Percentiles rank a stretch among this genome's conserved stretches.
phyloP scores from a whole-genome alignment of 2,797 vertebrate genomes.

The Mormyrus hasselquistii region DNA sequence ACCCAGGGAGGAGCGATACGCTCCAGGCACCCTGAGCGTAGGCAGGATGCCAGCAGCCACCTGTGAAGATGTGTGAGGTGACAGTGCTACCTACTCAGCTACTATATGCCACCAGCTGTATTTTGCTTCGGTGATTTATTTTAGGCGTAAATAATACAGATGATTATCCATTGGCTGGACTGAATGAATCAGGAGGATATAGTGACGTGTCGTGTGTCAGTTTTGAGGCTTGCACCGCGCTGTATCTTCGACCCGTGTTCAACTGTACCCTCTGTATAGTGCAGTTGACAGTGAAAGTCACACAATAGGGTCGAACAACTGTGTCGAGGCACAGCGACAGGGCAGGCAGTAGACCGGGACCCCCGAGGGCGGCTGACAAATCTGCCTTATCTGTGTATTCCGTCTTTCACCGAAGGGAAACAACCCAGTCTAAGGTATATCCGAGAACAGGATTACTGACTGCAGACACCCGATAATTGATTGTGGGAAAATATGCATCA shows the following conservation, averaged over 20 bases:
- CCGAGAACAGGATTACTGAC: not conserved
- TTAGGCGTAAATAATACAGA: not conserved
- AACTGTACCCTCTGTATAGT: not conserved
- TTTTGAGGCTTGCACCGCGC: not conserved
- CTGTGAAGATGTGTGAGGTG: not conserved
- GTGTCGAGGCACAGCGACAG: too few relatives aligned
- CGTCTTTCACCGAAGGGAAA: too few relatives aligned
- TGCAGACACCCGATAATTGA: not conserved
- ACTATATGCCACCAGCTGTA: not conserved
- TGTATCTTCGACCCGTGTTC: not conserved
- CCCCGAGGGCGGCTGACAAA: not conserved
- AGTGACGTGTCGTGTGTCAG: not conserved
- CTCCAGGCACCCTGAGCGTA: not conserved
- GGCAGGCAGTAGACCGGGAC: not conserved
- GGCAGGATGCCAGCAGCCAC: not conserved
- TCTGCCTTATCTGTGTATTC: not conserved
- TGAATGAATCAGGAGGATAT: not conserved
- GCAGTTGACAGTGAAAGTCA: not conserved
- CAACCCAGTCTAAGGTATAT: not conserved
- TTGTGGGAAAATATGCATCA: not conserved
- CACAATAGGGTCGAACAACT: not conserved
- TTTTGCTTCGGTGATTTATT: not conserved
- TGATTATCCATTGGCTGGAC: not conserved
- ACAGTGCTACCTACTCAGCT: not conserved
- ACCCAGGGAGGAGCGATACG: not conserved